Base-by-base conservation (phyloP, 1,140 invertebrate species). In the Matsumurasca onukii region DNA sequence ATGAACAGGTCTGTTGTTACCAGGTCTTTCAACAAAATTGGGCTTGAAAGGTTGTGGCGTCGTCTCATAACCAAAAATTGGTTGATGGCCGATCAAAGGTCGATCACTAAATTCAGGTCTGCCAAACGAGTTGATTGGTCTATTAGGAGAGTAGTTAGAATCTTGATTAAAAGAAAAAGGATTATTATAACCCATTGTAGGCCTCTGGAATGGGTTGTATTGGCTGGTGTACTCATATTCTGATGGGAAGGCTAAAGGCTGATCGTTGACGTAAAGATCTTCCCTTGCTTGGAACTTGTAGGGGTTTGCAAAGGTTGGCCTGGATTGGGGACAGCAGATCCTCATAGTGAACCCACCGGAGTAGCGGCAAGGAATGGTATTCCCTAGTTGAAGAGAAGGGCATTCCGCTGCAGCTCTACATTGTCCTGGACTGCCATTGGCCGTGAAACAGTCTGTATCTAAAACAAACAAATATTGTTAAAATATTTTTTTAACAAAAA, bases 401-500 rank as follows among this genome's bases (percentile, higher is more conserved):
- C 49, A 51, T 51, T 51, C 24, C 24, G 49, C n/a, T 51, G 49
- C n/a, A 20, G n/a, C 49, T 51, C n/a, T 22, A 51, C 49, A 51
- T 17, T 20, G 49, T 5, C 49, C 49, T 9, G 24, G 5, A n/a
- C 49, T 51, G 5, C 49, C 49, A 51, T 51, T 22, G 3, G 49
- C 49, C n/a, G 49, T 51, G 5, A 51, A 5, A 51, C 49, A 51
- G n/a, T 51, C 49, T 5, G 49, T 22, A 51, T n/a, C 49, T 51
- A 22, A n/a, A 51, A 51, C 17, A 51, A 51, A 51, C n/a, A 12
- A n/a, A n/a, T n/a, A n/a, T n/a, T n/a, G n/a, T n/a, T n/a, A n/a
- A n/a, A n/a, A n/a, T n/a, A n/a, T n/a, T n/a, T n/a, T n/a, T n/a
- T n/a, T n/a, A n/a, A n/a, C n/a, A n/a, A n/a, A n/a, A n/a, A n/a